phyloP scores from a whole-genome alignment of 92 coral and sea anemone species.

The Porites lobata region DNA sequence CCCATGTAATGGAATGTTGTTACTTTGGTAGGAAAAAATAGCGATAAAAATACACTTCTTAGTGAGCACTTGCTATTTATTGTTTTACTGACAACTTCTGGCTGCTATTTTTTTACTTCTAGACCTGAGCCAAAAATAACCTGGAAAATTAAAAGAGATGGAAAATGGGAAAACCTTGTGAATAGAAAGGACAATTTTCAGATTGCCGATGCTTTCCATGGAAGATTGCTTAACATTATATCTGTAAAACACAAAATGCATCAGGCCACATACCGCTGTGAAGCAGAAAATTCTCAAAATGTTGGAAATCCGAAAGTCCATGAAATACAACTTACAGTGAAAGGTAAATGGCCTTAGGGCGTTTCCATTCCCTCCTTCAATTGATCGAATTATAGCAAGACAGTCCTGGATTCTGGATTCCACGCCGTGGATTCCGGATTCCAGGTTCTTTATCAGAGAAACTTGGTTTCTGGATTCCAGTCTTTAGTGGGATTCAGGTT shows the following conservation, averaged over 20 bases:
- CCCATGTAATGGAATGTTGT: too few species aligned
- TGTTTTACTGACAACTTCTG: too few species aligned
- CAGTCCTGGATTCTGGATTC: too few species aligned
- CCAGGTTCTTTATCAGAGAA: too few species aligned
- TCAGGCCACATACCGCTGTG: conserved; percentile 25
- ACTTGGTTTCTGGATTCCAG: too few species aligned
- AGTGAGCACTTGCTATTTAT: too few species aligned
- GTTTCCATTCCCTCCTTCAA: too few species aligned
- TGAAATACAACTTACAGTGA: neutral
- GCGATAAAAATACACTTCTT: too few species aligned
- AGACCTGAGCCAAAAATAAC: conserved; percentile 38
- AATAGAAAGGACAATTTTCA: neutral
- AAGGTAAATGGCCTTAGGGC: conserved; percentile 6
- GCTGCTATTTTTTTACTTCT: neutral
- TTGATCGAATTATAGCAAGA: too few species aligned
- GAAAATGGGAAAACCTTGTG: neutral
- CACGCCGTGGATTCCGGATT: too few species aligned
- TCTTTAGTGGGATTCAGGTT: too few species aligned
- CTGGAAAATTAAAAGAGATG: conserved; percentile 12
- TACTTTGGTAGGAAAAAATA: too few species aligned
- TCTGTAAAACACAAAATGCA: conserved; percentile 1
- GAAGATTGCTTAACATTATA: conserved; percentile 1
- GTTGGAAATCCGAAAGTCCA: neutral
- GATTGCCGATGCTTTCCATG: neutral
- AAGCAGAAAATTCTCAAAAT: conserved; percentile 33